Evolutionary conservation across 2,113 vertebrate genomes (phyloP).

Genomic region (Gallinago media): DNA sequence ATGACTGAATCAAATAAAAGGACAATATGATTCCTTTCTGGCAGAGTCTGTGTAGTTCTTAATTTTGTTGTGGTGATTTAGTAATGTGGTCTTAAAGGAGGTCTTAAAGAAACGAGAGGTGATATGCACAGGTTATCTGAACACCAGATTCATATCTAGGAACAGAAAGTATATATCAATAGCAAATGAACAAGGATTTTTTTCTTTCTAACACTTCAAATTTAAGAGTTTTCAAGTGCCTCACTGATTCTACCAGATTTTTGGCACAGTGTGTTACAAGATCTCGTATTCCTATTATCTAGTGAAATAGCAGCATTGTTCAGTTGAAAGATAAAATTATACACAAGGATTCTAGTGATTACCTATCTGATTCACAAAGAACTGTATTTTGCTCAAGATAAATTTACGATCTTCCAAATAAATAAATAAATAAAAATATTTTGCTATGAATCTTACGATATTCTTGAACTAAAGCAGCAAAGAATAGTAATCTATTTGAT

Average conservation of each 20-base stretch:
- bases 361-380: not conserved
- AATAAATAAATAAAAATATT: not conserved
- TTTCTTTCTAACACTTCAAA: not conserved
- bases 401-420: not conserved
- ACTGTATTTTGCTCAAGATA: not conserved
- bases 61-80: not conserved
- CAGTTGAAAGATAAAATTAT: not conserved
- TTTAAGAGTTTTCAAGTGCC: not conserved
- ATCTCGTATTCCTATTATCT: not conserved
- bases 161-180: no score
- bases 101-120: not conserved
- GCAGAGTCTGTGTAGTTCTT: not conserved
- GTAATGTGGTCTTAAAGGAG: not conserved
- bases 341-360: not conserved
- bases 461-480: not conserved
- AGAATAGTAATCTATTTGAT: slow-evolving; percentile 32
- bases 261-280: not conserved
- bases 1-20: not conserved
- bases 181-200: not conserved
- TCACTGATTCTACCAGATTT: not conserved
- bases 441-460: not conserved
- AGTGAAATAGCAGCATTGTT: not conserved
- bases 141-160: not conserved
- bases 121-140: not conserved
- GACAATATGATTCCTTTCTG: not conserved